These are phyloP conservation scores for Gallinago media DNA, from an alignment of 2,113 vertebrate genomes.

Conservation along the genomic window DNA sequence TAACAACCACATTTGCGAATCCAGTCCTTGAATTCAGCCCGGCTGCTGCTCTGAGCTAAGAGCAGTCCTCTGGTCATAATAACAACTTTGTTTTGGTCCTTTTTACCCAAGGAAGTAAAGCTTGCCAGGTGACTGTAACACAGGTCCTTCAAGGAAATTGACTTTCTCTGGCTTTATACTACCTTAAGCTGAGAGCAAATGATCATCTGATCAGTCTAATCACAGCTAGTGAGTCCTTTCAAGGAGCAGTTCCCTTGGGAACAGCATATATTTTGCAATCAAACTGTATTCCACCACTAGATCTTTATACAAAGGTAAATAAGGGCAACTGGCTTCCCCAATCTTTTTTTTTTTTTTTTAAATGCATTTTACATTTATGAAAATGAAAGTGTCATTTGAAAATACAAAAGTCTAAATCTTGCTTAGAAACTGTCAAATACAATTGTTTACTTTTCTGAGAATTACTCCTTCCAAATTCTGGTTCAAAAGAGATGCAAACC, in stretches of 20 bases:
- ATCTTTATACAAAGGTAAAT: conserved; percentile 24
- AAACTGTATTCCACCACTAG: not conserved
- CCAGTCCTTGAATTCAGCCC: rapidly evolving
- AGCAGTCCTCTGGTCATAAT: not conserved
- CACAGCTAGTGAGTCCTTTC: not conserved
- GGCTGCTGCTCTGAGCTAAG: not conserved
- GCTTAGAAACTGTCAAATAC: not conserved
- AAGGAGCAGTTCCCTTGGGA: conserved; percentile 60
- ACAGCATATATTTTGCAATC: conserved; percentile 58
- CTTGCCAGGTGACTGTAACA: not conserved
- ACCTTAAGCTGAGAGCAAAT: conserved; percentile 1
- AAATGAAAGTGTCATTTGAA: not conserved
- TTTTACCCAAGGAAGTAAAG: not conserved
- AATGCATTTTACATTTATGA: conserved; percentile 13
- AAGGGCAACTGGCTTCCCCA: not conserved
- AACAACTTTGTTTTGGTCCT: not conserved
- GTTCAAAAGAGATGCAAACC: not conserved
- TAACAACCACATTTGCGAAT: not conserved
- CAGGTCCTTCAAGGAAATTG: not conserved
- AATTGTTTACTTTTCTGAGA: not conserved
- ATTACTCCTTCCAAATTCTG: not conserved
- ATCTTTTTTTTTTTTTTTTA: not conserved
- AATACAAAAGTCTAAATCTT: not conserved
- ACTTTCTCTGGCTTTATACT: not conserved
- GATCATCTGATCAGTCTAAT: conserved; percentile 1